A percentile compares a stretch with the other conserved stretches of the same genome.
phyloP scores from a whole-genome alignment of 2,888 invertebrate genomes.

The Alloplasta piceator region DNA sequence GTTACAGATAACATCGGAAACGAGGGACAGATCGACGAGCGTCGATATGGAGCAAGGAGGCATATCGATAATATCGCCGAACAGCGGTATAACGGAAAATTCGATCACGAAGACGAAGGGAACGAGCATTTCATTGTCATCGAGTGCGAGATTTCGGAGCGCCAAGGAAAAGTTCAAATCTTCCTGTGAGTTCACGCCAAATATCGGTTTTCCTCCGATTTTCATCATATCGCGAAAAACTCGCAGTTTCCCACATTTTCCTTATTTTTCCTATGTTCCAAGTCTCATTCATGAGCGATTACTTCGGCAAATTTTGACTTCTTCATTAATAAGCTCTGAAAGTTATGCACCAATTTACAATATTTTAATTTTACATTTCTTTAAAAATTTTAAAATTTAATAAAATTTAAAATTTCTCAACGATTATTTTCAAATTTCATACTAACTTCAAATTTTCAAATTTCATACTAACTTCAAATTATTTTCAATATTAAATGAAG shows the following conservation, averaged over 20 bases:
- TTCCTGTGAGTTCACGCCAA: conserved; percentile 72
- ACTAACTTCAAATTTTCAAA: too few species aligned
- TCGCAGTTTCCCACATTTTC: too few species aligned
- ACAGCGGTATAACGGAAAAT: conserved; percentile 69
- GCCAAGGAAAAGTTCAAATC: conserved; percentile 73
- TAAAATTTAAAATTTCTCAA: too few species aligned
- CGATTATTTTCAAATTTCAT: too few species aligned
- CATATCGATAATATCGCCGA: conserved; percentile 75
- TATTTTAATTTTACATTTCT: too few species aligned
- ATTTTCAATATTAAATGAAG: too few species aligned
- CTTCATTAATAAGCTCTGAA: background rate
- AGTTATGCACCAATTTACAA: background rate
- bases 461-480: too few species aligned
- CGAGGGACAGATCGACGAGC: conserved; percentile 29
- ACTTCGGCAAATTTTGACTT: background rate
- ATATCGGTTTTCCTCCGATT: background rate
- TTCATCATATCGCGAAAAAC: background rate
- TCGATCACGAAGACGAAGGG: conserved; percentile 68
- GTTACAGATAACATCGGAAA: conserved; percentile 46
- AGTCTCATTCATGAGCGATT: background rate
- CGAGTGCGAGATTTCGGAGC: conserved; percentile 68
- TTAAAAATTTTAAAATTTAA: too few species aligned
- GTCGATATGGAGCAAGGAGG: conserved; percentile 74
- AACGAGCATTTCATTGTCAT: conserved; percentile 70
- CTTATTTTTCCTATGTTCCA: background rate